Conservation (phyloP, 1,140 invertebrate genomes). For the Aphis gossypii region DNA sequence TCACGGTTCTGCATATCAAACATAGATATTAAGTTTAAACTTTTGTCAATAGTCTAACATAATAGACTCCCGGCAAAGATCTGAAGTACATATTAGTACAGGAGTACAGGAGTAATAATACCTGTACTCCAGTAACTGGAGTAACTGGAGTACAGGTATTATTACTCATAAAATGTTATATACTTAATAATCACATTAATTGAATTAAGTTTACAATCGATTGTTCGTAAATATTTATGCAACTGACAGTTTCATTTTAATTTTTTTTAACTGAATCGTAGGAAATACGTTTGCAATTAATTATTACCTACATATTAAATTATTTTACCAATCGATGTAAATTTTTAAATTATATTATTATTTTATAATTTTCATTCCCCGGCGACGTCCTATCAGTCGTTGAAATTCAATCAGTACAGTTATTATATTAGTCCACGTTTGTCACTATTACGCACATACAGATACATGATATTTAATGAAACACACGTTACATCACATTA, state of each 20-base stretch:
- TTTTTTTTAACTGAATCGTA: neutral
- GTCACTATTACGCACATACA: neutral
- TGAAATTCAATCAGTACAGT: conserved; percentile 24
- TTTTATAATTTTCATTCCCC: neutral
- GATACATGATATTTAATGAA: neutral
- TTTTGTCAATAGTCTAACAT: neutral
- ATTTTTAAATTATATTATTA: neutral
- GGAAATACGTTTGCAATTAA: neutral
- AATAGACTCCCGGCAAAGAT: neutral
- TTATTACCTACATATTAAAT: neutral
- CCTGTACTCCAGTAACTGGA: no score
- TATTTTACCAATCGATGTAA: neutral
- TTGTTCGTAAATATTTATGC: neutral
- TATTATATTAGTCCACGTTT: neutral
- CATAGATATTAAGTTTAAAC: neutral
- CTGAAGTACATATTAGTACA: no score
- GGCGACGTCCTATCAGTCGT: neutral
- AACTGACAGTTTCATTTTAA: neutral
- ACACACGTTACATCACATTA: neutral
- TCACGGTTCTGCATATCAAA: neutral
- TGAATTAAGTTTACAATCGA: neutral
- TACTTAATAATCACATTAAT: neutral
- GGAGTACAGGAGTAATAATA: no score
- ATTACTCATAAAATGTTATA: no score
- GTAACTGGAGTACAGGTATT: no score